phyloP scores from a whole-genome alignment of 2,888 invertebrate species.

The Torymus tubicola region DNA sequence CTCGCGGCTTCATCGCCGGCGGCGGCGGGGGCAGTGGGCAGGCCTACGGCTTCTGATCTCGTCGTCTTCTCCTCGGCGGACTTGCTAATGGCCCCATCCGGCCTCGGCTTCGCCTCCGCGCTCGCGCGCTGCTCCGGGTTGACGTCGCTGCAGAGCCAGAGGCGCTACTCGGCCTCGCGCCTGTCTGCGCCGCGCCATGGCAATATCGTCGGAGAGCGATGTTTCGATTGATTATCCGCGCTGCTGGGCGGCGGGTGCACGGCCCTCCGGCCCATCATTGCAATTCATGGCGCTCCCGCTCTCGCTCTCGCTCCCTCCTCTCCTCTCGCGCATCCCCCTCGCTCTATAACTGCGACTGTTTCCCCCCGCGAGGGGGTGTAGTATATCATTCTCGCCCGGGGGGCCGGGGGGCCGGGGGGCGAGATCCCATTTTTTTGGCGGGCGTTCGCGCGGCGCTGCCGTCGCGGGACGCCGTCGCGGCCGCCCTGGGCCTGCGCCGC shows the following conservation, averaged over 20 bases:
- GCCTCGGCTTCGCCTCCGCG: not conserved
- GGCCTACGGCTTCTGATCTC: not conserved
- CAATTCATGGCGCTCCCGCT: slow-evolving; percentile 72
- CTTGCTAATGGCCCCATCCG: slow-evolving; percentile 22
- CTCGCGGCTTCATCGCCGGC: slow-evolving; percentile 11
- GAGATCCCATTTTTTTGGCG: slow-evolving; percentile 74
- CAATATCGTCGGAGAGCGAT: slow-evolving; percentile 63
- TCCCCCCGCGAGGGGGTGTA: slow-evolving; percentile 66
- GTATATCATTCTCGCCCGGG: slow-evolving; percentile 73
- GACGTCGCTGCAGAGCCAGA: not conserved
- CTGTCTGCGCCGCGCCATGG: slow-evolving; percentile 37
- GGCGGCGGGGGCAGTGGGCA: not conserved
- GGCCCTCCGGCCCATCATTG: slow-evolving; percentile 74
- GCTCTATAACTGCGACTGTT: slow-evolving; percentile 70
- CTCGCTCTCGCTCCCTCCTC: not conserved
- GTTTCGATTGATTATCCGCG: slow-evolving; percentile 76
- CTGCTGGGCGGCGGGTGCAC: slow-evolving; percentile 70
- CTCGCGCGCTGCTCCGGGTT: not conserved
- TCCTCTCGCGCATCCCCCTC: not conserved
- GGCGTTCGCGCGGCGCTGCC: slow-evolving; percentile 71
- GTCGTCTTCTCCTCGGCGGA: slow-evolving; percentile 11
- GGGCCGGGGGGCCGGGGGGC: slow-evolving; percentile 67
- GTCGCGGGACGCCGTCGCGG: slow-evolving; percentile 61
- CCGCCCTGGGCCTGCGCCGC: too few relatives aligned
- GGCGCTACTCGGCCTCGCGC: not conserved